Base-by-base conservation (phyloP, 2,797 vertebrate genomes). In the Lagothrix lagotricha region DNA sequence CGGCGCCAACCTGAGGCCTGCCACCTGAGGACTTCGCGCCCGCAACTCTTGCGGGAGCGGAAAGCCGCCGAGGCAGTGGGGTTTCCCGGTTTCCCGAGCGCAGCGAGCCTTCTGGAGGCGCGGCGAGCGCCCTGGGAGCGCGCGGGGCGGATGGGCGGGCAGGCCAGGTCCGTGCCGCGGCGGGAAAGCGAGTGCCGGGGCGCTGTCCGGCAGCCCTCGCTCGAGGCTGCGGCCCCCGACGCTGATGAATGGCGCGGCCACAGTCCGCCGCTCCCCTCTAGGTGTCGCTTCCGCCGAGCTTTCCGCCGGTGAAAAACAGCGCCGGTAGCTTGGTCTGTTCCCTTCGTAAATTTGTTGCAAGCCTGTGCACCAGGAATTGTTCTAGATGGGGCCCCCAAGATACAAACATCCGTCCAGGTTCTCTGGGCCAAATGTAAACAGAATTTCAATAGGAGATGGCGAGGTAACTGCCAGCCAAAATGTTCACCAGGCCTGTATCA, bases 201-300 rank as follows among this genome's bases (percentile, higher is more conserved):
- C 83, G 80, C 93, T 77, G 97, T 93, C 93, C 95, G 0, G 61
- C 19, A 19, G 61, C 95, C 64, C 88, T 76, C 10, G 57, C 90
- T 92, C 72, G 48, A 46, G 50, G n/a, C n/a, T 82, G 17, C 36
- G 7, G 76, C 17, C 48, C 44, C 80, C 58, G 54, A 73, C 94
- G 5, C 57, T 83, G 88, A 97, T n/a, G 96, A 48, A 97, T n/a
- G 96, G 92, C 93, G 83, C 86, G 52, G 58, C 58, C 4, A 52
- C 22, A 2, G 89, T 17, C 72, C 64, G 20, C 36, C n/a, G 50
- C 39, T 97, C 52, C 79, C 98, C 98, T 97, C 97, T 98, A 98
- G 98, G 94, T 98, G 98, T 98, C 98, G 98, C 98, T 97, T 98
- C 90, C 88, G 85, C 93, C 44, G 98, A 83, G 96, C 58, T 79